A percentile compares a stretch with the other conserved stretches of the same genome.
These are phyloP conservation scores for Tricholauxania praeusta DNA, from an alignment of 2,888 invertebrate genomes.

Conservation along the genomic window DNA sequence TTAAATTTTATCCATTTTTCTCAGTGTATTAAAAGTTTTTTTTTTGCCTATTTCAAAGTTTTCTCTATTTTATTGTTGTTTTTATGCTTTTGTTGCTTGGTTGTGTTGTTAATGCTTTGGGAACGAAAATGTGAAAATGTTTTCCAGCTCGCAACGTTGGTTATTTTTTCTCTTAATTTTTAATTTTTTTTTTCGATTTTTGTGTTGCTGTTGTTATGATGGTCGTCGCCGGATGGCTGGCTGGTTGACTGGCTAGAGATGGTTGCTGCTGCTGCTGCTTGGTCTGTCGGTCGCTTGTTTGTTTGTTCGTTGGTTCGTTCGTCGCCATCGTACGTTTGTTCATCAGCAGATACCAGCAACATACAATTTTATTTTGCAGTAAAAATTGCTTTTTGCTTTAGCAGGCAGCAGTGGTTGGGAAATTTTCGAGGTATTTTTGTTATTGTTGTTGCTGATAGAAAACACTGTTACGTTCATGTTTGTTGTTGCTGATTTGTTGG, in stretches of 20 bases:
- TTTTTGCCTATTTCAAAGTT: constrained; percentile 32
- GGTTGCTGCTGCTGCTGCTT: constrained; percentile 37
- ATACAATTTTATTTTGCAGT: too few species aligned
- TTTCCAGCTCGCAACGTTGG: constrained; percentile 25
- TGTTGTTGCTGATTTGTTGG: too few species aligned
- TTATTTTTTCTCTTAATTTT: background rate
- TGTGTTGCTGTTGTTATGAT: constrained; percentile 29
- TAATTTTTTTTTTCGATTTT: constrained; percentile 14
- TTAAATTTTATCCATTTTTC: background rate
- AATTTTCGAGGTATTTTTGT: constrained; percentile 30
- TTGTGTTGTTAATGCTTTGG: constrained; percentile 51
- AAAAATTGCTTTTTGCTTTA: constrained; percentile 29
- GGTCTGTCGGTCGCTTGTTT: constrained; percentile 22
- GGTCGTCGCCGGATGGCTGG: constrained; percentile 42
- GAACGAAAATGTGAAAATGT: constrained; percentile 45
- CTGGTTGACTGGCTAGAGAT: constrained; percentile 39
- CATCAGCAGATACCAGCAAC: too few species aligned
- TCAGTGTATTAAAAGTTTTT: constrained; percentile 7
- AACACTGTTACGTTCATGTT: constrained; percentile 28
- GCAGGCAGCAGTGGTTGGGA: constrained; percentile 27
- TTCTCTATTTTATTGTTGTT: constrained; percentile 25
- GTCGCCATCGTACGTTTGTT: too few species aligned
- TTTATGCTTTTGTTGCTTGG: constrained; percentile 35
- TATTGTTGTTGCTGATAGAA: constrained; percentile 22
- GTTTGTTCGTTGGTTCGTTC: too few species aligned